A percentile compares a stretch with the other conserved stretches of the same genome.
These are phyloP conservation scores for Heliconius melpomene DNA, from an alignment of 1,140 invertebrate genomes.

Conservation along the genomic window DNA sequence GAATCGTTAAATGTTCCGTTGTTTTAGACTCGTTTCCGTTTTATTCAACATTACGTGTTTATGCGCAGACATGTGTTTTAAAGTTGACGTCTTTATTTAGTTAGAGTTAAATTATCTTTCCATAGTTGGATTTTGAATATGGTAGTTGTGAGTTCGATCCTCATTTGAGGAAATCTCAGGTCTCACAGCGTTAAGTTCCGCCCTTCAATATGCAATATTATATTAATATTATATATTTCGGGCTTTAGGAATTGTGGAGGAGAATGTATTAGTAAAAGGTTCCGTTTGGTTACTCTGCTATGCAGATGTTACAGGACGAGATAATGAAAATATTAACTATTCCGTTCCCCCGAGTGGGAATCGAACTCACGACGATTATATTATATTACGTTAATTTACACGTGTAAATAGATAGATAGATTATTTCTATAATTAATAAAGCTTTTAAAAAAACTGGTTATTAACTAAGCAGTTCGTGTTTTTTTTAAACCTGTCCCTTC, in stretches of 20 bases:
- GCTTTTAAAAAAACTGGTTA: not conserved
- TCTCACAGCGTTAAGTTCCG: too few relatives aligned
- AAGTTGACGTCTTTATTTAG: not conserved
- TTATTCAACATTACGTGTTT: not conserved
- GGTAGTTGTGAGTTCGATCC: too few relatives aligned
- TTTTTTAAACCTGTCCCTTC: not conserved
- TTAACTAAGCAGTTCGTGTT: not conserved
- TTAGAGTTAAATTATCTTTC: not conserved
- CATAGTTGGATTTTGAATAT: too few relatives aligned
- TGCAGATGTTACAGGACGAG: too few relatives aligned
- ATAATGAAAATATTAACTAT: not conserved
- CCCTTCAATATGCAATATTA: too few relatives aligned
- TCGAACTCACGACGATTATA: not conserved
- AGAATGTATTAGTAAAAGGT: too few relatives aligned
- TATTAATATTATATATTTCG: too few relatives aligned
- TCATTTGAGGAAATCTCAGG: too few relatives aligned
- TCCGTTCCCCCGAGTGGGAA: not conserved
- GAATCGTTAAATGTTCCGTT: slow-evolving; percentile 29
- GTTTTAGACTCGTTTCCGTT: slow-evolving; percentile 14
- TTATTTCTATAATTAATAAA: not conserved
- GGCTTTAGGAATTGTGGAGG: too few relatives aligned
- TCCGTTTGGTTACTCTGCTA: too few relatives aligned
- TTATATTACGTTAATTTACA: not conserved
- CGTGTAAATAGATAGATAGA: not conserved
- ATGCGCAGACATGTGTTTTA: not conserved